A percentile compares a stretch with the other conserved stretches of the same genome.
phyloP scores from a whole-genome alignment of 2,113 vertebrate species.

The Rhizomys pruinosus region DNA sequence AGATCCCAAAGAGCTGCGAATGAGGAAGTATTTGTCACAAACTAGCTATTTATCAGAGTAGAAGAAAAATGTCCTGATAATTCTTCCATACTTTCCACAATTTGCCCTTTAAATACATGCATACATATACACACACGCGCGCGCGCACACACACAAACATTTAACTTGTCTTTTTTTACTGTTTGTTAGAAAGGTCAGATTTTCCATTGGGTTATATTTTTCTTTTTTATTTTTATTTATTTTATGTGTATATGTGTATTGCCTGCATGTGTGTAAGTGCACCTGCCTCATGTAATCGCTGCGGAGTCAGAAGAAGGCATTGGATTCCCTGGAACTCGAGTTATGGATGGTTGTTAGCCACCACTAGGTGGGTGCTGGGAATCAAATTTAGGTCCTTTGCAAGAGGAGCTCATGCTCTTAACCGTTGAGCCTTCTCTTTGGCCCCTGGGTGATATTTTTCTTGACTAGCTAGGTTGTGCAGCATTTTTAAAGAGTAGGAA shows the following conservation, averaged over 20 bases:
- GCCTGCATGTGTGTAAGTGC: too few species aligned
- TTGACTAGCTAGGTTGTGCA: not conserved
- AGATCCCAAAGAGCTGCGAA: not conserved
- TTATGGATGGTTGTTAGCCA: too few species aligned
- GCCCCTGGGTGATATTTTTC: too few species aligned
- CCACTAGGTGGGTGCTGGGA: too few species aligned
- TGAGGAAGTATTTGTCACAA: not conserved
- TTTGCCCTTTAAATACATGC: not conserved
- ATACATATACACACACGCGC: not conserved
- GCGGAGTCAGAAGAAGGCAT: too few species aligned
- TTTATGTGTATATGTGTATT: too few species aligned
- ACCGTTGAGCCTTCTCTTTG: too few species aligned
- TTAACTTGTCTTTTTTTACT: not conserved
- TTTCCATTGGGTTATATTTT: not conserved
- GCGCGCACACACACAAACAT: not conserved
- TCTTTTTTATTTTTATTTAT: too few species aligned
- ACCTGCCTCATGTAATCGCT: too few species aligned
- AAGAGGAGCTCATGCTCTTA: too few species aligned
- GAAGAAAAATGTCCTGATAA: not conserved
- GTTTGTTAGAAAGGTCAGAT: not conserved
- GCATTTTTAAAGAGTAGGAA: not conserved
- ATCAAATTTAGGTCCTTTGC: too few species aligned
- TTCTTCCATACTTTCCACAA: not conserved
- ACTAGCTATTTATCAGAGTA: not conserved
- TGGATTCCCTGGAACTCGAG: too few species aligned